Evolutionary conservation across 1,140 invertebrate genomes (phyloP).

Genomic region (Drosophila subobscura): DNA sequence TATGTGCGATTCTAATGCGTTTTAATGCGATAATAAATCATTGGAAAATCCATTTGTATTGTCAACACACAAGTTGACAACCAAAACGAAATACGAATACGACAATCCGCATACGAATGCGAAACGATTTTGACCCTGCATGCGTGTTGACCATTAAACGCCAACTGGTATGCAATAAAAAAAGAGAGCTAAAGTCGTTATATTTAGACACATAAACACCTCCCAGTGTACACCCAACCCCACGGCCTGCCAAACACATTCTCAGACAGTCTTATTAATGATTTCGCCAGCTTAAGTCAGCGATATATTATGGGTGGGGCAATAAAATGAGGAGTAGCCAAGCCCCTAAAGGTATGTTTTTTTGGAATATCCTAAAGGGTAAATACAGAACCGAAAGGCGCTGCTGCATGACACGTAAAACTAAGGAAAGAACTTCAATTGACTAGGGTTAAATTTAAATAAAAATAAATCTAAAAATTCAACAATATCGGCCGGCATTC

Average conservation of each 20-base stretch:
- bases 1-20: conserved; percentile 59
- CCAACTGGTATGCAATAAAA: conserved; percentile 62
- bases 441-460: too few relatives aligned
- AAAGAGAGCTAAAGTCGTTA: conserved; percentile 50
- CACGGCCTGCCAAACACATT: not conserved
- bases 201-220: conserved; percentile 67
- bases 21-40: conserved; percentile 83
- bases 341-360: too few relatives aligned
- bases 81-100: conserved; percentile 21
- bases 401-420: too few relatives aligned
- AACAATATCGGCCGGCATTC: too few relatives aligned
- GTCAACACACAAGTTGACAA: conserved; percentile 80
- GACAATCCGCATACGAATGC: not conserved
- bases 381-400: too few relatives aligned
- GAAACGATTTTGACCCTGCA: conserved; percentile 48
- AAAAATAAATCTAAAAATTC: too few relatives aligned
- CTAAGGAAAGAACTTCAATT: too few relatives aligned
- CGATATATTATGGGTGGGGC: too few relatives aligned
- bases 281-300: conserved; percentile 13
- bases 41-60: conserved; percentile 80
- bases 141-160: conserved; percentile 66
- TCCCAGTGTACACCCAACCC: conserved; percentile 1
- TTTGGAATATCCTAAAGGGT: too few relatives aligned
- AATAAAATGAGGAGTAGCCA: too few relatives aligned
- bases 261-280: conserved; percentile 40